These are phyloP conservation scores for Oceanites oceanicus DNA, from an alignment of 2,113 vertebrate species.

Conservation along the genomic window DNA sequence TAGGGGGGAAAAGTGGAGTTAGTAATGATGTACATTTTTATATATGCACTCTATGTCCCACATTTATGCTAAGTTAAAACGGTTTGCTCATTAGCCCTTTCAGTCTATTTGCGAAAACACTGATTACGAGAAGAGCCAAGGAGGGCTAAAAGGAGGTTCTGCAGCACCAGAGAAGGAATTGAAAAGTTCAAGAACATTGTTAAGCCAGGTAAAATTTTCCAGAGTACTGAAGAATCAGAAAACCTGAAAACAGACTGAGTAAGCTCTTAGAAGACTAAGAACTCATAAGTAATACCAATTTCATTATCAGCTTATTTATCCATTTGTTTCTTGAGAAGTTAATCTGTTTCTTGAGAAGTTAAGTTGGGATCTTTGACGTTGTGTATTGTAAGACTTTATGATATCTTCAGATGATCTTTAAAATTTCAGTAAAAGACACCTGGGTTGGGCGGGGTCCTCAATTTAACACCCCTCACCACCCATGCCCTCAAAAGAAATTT, in stretches of 20 bases:
- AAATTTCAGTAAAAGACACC: neutral
- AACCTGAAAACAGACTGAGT: neutral
- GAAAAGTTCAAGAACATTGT: neutral
- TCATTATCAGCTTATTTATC: neutral
- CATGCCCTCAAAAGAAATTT: accelerated
- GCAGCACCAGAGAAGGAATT: neutral
- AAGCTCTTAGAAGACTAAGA: neutral
- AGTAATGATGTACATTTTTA: neutral
- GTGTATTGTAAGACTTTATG: neutral
- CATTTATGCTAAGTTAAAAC: neutral
- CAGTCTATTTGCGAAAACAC: neutral
- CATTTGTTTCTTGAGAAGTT: neutral
- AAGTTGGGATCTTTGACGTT: neutral
- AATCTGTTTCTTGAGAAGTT: too few species aligned
- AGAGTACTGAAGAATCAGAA: neutral
- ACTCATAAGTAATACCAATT: neutral
- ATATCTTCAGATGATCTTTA: neutral
- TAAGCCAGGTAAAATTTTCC: neutral
- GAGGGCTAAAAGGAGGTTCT: neutral
- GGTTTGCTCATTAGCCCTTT: neutral
- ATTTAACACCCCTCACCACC: accelerated
- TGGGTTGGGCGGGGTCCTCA: accelerated
- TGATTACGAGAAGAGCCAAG: neutral
- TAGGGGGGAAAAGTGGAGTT: neutral
- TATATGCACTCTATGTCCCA: neutral